phyloP scores from a whole-genome alignment of 2,797 vertebrate genomes.

The Nannoperca obscura region DNA sequence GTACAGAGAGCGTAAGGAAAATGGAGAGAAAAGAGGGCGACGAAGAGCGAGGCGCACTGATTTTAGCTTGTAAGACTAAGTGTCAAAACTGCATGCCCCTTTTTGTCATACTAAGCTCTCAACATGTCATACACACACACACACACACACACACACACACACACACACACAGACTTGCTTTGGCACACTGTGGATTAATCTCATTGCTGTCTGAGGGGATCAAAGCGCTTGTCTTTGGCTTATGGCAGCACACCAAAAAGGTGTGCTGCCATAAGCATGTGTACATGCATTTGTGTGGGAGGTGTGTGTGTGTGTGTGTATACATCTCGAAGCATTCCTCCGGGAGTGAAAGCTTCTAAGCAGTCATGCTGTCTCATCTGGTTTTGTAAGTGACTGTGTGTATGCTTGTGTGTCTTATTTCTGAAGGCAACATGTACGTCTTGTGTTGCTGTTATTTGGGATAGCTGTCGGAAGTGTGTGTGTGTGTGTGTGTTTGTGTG shows the following conservation, averaged over 20 bases:
- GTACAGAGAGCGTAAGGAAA: conserved; percentile 9
- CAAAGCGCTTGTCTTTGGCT: conserved; percentile 63
- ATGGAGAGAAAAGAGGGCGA: conserved; percentile 30
- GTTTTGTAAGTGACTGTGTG: conserved; percentile 44
- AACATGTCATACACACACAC: conserved; percentile 41
- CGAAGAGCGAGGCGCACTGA: conserved; percentile 41
- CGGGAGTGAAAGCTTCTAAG: conserved; percentile 56
- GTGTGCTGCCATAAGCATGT: conserved; percentile 49
- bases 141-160: conserved; percentile 27
- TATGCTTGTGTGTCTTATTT: conserved; percentile 31
- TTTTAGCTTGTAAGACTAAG: conserved; percentile 65
- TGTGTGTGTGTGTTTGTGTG: conserved; percentile 14
- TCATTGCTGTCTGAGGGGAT: conserved; percentile 72
- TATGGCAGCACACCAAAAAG: conserved; percentile 20
- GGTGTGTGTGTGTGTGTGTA: conserved; percentile 46
- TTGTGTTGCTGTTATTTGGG: conserved; percentile 37
- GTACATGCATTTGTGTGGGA: conserved; percentile 62
- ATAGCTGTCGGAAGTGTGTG: conserved; percentile 15
- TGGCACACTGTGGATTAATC: conserved; percentile 74
- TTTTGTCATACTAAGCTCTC: conserved; percentile 71
- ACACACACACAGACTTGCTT: conserved; percentile 30
- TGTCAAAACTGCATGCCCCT: conserved; percentile 60
- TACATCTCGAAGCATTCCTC: conserved; percentile 49
- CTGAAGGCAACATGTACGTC: conserved; percentile 35
- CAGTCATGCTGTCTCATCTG: conserved; percentile 57